Evolutionary conservation across 2,888 invertebrate species (phyloP), one percentile per base, ranked within the genome.

Genomic region (Drosophila heteroneura): DNA sequence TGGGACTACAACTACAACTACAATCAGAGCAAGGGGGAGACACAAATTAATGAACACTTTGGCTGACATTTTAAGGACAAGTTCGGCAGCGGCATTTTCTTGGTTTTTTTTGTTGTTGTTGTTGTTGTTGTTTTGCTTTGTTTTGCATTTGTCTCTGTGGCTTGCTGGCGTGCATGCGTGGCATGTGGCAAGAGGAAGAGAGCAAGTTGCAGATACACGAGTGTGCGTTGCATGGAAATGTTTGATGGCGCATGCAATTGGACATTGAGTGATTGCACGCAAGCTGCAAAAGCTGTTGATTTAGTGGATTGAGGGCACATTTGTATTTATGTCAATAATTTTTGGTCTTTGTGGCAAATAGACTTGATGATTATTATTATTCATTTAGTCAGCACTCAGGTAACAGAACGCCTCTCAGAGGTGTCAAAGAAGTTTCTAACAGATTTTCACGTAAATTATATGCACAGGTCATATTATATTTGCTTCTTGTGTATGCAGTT

Each of bases 41-140:
- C 85, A 83, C 88, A 83, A 88, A 89, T 90, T 89, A 89, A 90
- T 89, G 83, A 90, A 89, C 89, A 87, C 88, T 89, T 84, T 83
- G 88, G 76, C 65, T 89, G 90, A 90, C 88, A 90, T 90, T 89
- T 89, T 90, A 89, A 89, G 88, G 89, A 89, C 88, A 89, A 90
- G 88, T 89, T 89, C 88, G 90, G 81, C 79, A 70, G 79, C 71
- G 73, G 72, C 69, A 76, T 74, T 76, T 82, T 70, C 61, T 71
- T 66, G 22, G 0, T 47, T 47, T 26, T 16, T 26, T 16, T n/a
- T n/a, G n/a, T n/a, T 41, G 19, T 39, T 39, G 1, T 35, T 22
- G 22, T 44, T 22, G 12, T 44, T 19, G 19, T 39, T 37, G 16
- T 16, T 59, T 58, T 77, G 70, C 61, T 65, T 62, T 54, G 39